These are phyloP conservation scores for Allolobophora icterica DNA, from an alignment of 2,888 invertebrate species.

Conservation along the genomic window DNA sequence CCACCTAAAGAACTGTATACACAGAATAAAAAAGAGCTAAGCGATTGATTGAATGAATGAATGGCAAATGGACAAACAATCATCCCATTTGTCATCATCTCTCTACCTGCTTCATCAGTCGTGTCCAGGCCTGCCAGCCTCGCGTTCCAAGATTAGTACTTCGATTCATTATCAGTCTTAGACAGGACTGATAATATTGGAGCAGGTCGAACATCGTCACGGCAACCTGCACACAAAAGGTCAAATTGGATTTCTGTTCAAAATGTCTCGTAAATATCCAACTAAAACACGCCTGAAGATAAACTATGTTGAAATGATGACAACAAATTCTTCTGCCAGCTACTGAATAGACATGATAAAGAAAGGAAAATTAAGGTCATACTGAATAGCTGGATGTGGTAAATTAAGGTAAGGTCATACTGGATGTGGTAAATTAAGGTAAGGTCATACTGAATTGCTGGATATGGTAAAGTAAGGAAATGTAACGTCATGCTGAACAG, in stretches of 20 bases:
- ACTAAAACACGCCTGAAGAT: not conserved
- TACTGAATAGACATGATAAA: too few species aligned
- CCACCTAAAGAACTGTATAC: too few species aligned
- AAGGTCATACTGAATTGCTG: too few species aligned
- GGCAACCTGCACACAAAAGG: constrained; percentile 66
- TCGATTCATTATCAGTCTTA: constrained; percentile 77
- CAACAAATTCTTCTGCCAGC: not conserved
- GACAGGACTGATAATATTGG: constrained; percentile 86
- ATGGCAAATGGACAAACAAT: too few species aligned
- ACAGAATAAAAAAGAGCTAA: too few species aligned
- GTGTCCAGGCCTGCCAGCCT: constrained; percentile 83
- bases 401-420: too few species aligned
- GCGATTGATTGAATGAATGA: too few species aligned
- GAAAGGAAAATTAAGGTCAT: too few species aligned
- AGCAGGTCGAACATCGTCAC: constrained; percentile 88
- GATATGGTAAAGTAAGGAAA: too few species aligned
- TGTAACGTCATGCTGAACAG: too few species aligned
- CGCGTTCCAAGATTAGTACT: constrained; percentile 78
- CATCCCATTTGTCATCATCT: not conserved
- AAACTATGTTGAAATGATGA: not conserved
- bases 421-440: too few species aligned
- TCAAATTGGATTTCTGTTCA: not conserved
- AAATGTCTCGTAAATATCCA: not conserved
- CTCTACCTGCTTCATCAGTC: constrained; percentile 79
- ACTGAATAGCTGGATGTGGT: too few species aligned